A percentile compares a stretch with the other conserved stretches of the same genome.
phyloP scores from a whole-genome alignment of 2,113 vertebrate species.

The Silurus asotus region DNA sequence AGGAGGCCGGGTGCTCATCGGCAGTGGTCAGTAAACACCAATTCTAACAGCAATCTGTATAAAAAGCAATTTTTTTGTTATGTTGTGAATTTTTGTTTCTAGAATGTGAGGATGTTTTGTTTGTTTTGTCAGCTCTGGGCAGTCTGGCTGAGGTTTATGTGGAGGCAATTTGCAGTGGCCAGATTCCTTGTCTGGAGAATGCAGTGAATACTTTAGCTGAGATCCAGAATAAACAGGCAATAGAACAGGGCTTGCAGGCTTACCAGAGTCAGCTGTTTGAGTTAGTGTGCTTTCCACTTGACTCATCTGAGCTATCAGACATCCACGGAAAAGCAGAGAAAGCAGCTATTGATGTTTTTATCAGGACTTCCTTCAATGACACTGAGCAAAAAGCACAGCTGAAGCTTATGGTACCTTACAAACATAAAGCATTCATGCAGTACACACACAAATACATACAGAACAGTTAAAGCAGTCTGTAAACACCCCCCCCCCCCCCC shows the following conservation, averaged over 20 bases:
- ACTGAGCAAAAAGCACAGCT: constrained; percentile 48
- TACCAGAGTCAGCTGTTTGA: constrained; percentile 45
- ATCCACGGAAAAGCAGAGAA: constrained; percentile 45
- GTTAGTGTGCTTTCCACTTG: constrained; percentile 32
- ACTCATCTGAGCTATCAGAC: constrained; percentile 44
- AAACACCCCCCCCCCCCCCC: too few species aligned
- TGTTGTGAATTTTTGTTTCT: not conserved
- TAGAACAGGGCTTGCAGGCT: constrained; percentile 30
- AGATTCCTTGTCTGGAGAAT: constrained; percentile 62
- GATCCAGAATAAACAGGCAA: constrained; percentile 57
- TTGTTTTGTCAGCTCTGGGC: constrained; percentile 49
- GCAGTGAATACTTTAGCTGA: constrained; percentile 48
- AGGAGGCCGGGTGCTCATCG: constrained; percentile 50
- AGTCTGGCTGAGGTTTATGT: constrained; percentile 54
- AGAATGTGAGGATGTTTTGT: not conserved
- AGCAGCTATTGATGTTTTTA: constrained; percentile 49
- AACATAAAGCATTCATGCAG: not conserved
- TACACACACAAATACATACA: not conserved
- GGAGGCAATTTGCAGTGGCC: constrained; percentile 56
- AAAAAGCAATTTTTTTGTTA: not conserved
- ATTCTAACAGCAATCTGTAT: not conserved
- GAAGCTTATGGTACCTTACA: constrained; percentile 40
- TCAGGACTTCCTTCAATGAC: constrained; percentile 58
- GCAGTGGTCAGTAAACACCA: constrained; percentile 54
- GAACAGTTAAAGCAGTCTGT: not conserved